A percentile compares a stretch with the other conserved stretches of the same genome.
Conservation (phyloP, 2,113 vertebrate genomes). For the Megaceryle maxima region DNA sequence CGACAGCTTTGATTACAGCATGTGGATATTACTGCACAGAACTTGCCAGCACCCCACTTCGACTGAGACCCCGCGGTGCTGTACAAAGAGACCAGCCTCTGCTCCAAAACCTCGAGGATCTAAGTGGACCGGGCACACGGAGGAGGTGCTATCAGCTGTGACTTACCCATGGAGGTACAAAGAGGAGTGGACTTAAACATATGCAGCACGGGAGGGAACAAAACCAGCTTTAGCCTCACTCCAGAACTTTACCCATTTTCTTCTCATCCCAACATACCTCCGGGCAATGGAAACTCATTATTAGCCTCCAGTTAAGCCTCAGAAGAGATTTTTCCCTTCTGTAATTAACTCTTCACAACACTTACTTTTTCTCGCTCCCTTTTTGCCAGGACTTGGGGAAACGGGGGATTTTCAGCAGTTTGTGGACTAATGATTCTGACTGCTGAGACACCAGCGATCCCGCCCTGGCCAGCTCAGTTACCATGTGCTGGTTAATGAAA, state of each 20-base stretch:
- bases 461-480: background rate
- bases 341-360: background rate
- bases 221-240: background rate
- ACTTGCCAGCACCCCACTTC: background rate
- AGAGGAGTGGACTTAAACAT: background rate
- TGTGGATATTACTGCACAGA: background rate
- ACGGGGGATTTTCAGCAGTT: background rate
- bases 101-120: background rate
- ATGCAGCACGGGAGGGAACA: background rate
- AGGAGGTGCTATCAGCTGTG: background rate
- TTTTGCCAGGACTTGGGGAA: background rate
- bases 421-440: background rate
- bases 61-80: background rate
- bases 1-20: accelerated
- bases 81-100: background rate
- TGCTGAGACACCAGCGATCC: background rate
- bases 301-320: background rate
- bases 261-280: background rate
- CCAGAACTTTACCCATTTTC: background rate
- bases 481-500: background rate
- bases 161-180: background rate
- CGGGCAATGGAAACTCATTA: background rate
- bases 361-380: background rate
- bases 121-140: background rate
- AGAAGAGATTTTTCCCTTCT: background rate